Base-by-base conservation (phyloP, 2,888 invertebrate species). In the Trachelus troglodyta region DNA sequence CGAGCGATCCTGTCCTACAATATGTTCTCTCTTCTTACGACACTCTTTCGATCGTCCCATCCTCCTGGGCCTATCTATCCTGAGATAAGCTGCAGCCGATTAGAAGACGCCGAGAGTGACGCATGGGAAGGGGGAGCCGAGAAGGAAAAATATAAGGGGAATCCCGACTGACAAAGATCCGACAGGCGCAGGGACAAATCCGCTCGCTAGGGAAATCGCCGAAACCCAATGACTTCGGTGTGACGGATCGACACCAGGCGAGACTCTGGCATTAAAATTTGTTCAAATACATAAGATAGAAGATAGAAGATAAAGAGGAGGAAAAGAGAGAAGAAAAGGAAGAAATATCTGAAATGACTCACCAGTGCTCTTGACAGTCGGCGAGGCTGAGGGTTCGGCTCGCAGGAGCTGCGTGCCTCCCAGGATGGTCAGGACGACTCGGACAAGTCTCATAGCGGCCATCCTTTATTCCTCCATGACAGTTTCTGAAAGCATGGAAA, bases 351-450 rank as follows among this genome's bases (percentile, higher is more conserved):
- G 0, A 3, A 15, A 23, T 9, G 23, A 56, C 90, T 90, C 81
- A 91, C 91, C 90, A 74, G 85, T 83, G 78, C 88, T 90, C 81
- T 87, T 91, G 79, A 86, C 87, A 69, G 90, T 90, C 11, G 91
- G 91, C 34, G 87, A 85, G 35, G 87, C 86, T 78, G 88, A 89
- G 37, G 90, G 87, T 80, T 90, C 89, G 31, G 90, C 90, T 77
- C 83, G 85, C 69, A 89, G 83, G 31, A 87, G 84, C 77, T 90
- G 90, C 75, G 88, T 87, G 83, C 89, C 85, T 85, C 91, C 90
- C 81, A 91, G 85, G 83, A 91, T 86, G 79, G 87, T 87, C 85
- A 91, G 82, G 80, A 89, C 83, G 76, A 88, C 82, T 81, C 87
- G 87, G 83, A 89, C 85, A 84, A 89, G 84, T 85, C 85, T 87